These are phyloP conservation scores for Nephila pilipes DNA, from an alignment of 1,140 invertebrate genomes.

Conservation along the genomic window DNA sequence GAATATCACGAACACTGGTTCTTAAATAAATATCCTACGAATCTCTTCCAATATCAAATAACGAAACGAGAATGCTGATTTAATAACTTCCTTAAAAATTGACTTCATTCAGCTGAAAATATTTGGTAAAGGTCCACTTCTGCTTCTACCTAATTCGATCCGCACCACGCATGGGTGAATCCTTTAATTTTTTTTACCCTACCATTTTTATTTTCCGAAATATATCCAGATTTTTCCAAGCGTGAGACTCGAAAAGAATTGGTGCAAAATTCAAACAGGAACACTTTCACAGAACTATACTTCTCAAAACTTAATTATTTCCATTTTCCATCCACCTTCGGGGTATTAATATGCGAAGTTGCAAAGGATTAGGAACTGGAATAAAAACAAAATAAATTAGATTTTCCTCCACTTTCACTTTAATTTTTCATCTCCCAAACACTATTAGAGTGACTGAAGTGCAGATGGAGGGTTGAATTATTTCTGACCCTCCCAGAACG, in stretches of 20 bases:
- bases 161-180: not conserved
- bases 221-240: not conserved
- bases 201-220: not conserved
- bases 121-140: not conserved
- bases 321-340: constrained; percentile 10
- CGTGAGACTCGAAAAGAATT: not conserved
- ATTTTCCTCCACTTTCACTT: not conserved
- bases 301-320: constrained; percentile 54
- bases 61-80: too few relatives aligned
- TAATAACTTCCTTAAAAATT: not conserved
- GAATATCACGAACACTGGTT: too few relatives aligned
- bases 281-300: not conserved
- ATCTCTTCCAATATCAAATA: too few relatives aligned
- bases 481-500: not conserved
- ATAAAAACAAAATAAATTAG: constrained; percentile 64
- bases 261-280: constrained; percentile 4
- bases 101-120: not conserved
- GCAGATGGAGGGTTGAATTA: not conserved
- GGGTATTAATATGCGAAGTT: constrained; percentile 56
- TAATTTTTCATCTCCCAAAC: constrained; percentile 44
- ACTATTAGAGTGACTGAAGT: not conserved
- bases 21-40: too few relatives aligned
- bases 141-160: not conserved
- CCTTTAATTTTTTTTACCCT: constrained; percentile 3
- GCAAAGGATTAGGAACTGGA: constrained; percentile 26